Percentiles rank a stretch among this genome's conserved stretches.
phyloP scores from a whole-genome alignment of 2,797 vertebrate species.

The Argya squamiceps region DNA sequence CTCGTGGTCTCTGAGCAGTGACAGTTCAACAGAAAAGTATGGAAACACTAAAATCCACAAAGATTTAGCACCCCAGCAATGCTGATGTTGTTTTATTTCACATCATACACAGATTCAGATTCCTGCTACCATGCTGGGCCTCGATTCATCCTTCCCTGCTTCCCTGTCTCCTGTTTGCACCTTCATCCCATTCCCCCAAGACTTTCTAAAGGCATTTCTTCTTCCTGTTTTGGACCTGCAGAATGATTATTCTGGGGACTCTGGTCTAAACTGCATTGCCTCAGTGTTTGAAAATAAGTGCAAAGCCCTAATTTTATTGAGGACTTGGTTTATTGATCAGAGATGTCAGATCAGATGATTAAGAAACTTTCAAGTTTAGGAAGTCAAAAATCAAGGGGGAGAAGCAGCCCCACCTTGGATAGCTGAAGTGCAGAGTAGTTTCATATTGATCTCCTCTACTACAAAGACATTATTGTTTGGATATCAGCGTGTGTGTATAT shows the following conservation, averaged over 20 bases:
- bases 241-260: neutral
- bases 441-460: neutral
- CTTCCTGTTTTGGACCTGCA: neutral
- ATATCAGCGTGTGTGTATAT: neutral
- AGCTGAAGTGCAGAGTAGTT: neutral
- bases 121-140: neutral
- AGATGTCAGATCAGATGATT: neutral
- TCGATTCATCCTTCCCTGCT: neutral
- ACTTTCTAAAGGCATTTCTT: neutral
- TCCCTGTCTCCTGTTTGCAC: neutral
- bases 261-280: neutral
- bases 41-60: fast-evolving
- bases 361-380: neutral
- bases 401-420: fast-evolving
- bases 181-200: fast-evolving
- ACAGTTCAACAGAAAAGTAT: fast-evolving
- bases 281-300: neutral
- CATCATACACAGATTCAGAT: neutral
- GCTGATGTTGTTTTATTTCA: neutral
- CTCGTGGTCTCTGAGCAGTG: neutral
- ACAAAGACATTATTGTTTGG: neutral
- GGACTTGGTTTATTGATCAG: neutral
- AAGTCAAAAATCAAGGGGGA: neutral
- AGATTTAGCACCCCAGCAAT: neutral
- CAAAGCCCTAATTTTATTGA: neutral